phyloP scores from a whole-genome alignment of 2,113 vertebrate genomes.

The Melanerpes formicivorus region DNA sequence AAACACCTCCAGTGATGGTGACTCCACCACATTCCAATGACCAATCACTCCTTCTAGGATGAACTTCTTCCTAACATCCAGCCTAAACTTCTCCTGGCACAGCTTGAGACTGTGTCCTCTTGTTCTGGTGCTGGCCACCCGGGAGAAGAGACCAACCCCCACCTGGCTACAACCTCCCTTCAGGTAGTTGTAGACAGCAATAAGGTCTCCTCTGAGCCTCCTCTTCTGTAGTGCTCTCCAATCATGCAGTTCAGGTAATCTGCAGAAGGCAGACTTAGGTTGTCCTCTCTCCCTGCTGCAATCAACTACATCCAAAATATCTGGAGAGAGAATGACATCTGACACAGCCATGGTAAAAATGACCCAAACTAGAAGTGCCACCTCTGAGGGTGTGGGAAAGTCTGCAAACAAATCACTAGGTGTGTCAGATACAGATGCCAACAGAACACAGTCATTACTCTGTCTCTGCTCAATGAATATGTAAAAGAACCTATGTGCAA shows the following conservation, averaged over 20 bases:
- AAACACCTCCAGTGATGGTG: too few species aligned
- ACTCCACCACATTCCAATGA: too few species aligned
- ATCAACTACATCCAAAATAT: conserved; percentile 10
- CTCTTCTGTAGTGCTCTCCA: not conserved
- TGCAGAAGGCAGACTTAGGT: not conserved
- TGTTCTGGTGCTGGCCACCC: too few species aligned
- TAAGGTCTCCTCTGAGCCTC: too few species aligned
- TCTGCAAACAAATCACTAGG: conserved; percentile 56
- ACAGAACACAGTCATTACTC: conserved; percentile 36
- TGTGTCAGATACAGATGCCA: conserved; percentile 52
- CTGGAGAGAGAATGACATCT: conserved; percentile 13
- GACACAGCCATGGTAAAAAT: conserved; percentile 19
- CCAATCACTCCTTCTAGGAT: too few species aligned
- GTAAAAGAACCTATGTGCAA: not conserved
- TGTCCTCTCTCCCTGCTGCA: not conserved
- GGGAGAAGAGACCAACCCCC: too few species aligned
- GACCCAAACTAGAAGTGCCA: conserved; percentile 32
- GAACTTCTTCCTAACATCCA: too few species aligned
- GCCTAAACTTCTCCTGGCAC: too few species aligned
- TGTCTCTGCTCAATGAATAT: conserved; percentile 4
- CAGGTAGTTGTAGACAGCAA: too few species aligned
- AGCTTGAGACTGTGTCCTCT: too few species aligned
- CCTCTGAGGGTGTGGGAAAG: conserved; percentile 44
- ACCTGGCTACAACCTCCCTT: too few species aligned
- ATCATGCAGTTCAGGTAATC: not conserved